A percentile compares a stretch with the other conserved stretches of the same genome.
phyloP scores from a whole-genome alignment of 2,797 vertebrate species.

The Lepilemur septentrionalis region DNA sequence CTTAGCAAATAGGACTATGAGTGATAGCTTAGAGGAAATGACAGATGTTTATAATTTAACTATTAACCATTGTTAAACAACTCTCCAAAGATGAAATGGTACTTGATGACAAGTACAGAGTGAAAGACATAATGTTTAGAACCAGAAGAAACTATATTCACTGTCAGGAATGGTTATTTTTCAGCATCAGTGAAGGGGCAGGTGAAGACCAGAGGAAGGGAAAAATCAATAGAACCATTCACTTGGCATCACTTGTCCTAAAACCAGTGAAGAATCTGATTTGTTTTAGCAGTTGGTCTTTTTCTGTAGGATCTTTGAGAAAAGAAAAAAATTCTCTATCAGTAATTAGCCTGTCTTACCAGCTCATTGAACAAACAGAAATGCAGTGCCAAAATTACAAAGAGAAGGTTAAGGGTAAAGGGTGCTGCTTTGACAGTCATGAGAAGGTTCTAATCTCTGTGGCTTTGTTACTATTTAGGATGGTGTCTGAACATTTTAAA shows the following conservation, averaged over 20 bases:
- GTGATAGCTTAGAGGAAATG: background rate
- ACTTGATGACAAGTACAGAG: background rate
- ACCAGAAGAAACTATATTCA: background rate
- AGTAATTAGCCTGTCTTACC: background rate
- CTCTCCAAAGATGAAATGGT: background rate
- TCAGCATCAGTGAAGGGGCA: background rate
- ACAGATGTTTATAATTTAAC: background rate
- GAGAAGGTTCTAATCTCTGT: background rate
- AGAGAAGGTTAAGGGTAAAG: background rate
- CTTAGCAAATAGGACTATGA: background rate
- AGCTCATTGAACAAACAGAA: background rate
- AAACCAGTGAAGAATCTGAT: background rate
- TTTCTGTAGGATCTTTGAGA: conserved; percentile 16
- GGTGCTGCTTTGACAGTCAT: background rate
- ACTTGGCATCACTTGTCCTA: background rate
- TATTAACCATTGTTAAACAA: background rate
- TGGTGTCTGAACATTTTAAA: background rate
- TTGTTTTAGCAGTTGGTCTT: conserved; percentile 1
- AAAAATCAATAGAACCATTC: background rate
- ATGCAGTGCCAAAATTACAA: background rate
- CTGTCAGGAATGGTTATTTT: background rate
- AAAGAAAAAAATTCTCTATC: background rate
- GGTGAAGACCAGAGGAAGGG: background rate
- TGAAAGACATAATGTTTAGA: background rate
- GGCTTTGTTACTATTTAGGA: background rate